These are phyloP conservation scores for Ophiothrix spiculata DNA, from an alignment of 35 echinoderm and acorn worm species.

Conservation along the genomic window DNA sequence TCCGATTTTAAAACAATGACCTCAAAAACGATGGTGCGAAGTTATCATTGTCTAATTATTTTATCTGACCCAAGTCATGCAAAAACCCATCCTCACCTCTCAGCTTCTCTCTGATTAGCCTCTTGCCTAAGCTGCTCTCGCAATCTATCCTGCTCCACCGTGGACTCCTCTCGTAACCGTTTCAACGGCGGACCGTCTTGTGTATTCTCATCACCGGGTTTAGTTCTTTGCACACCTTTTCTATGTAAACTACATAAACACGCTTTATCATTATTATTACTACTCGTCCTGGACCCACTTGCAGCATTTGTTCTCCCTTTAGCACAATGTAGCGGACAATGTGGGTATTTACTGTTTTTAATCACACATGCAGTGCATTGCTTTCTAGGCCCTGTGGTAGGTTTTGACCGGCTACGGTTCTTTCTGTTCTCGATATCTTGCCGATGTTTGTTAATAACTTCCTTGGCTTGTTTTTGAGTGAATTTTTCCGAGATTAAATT, in stretches of 20 bases:
- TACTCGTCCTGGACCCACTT: neutral
- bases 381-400: neutral
- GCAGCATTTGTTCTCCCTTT: neutral
- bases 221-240: neutral
- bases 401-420: neutral
- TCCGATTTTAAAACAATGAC: no score
- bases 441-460: neutral
- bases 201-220: conserved; percentile 33
- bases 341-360: neutral
- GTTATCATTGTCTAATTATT: no score
- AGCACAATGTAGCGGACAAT: neutral
- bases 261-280: neutral
- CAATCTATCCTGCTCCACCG: conserved; percentile 28
- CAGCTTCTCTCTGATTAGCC: conserved; percentile 41
- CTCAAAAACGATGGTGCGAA: no score
- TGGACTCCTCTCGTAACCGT: neutral
- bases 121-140: conserved; percentile 54
- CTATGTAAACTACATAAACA: conserved; percentile 4
- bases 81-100: neutral
- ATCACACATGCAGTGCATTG: neutral
- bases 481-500: neutral
- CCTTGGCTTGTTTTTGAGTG: neutral
- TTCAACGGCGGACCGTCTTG: neutral
- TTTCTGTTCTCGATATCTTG: neutral
- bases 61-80: no score